Evolutionary conservation across 2,888 invertebrate species (phyloP).

Genomic region (Nomada ferruginata): DNA sequence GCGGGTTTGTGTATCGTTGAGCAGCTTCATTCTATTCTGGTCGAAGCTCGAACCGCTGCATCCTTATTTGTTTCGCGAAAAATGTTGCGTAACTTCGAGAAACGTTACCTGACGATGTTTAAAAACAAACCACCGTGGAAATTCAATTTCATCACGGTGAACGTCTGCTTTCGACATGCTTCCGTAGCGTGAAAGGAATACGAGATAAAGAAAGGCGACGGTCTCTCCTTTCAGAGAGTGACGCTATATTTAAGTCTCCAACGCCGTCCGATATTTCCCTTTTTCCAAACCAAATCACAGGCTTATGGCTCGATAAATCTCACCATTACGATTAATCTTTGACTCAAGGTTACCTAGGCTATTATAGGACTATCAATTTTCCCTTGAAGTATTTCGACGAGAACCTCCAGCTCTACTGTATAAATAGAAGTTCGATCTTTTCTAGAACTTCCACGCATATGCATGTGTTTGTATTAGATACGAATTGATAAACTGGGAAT

Average conservation of each 20-base stretch:
- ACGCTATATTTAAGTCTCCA: background rate
- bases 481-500: no score
- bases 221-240: background rate
- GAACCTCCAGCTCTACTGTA: no score
- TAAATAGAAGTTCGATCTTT: no score
- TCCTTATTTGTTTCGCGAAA: no score
- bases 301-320: background rate
- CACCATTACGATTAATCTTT: background rate
- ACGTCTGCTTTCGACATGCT: slow-evolving; percentile 5
- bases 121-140: background rate
- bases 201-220: slow-evolving; percentile 4
- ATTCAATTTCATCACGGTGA: background rate
- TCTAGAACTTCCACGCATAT: no score
- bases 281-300: background rate
- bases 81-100: background rate
- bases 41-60: no score
- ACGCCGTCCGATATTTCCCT: background rate
- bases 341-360: no score
- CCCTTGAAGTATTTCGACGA: no score
- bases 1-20: background rate
- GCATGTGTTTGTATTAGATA: no score
- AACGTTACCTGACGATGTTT: background rate
- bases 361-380: no score
- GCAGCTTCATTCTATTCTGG: background rate
- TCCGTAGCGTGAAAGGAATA: background rate